These are phyloP conservation scores for Willowsia nigromaculata DNA, from an alignment of 2,888 invertebrate genomes.

Conservation along the genomic window DNA sequence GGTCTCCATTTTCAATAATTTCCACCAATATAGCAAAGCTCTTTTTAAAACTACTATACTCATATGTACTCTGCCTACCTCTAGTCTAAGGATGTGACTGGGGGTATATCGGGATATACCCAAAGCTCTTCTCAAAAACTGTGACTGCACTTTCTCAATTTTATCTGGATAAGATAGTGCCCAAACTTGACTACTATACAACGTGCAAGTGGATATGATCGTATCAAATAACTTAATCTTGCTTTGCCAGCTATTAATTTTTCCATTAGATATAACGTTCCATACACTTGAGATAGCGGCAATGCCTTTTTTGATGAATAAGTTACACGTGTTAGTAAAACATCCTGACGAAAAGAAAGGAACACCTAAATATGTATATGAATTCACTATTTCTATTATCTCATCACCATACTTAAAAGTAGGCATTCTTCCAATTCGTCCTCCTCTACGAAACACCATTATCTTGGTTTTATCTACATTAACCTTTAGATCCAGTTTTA, in stretches of 20 bases:
- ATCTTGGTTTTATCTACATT: slow-evolving; percentile 69
- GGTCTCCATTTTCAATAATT: not conserved
- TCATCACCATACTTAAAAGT: not conserved
- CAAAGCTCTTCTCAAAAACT: not conserved
- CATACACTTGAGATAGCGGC: not conserved
- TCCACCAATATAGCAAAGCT: not conserved
- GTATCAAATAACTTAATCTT: slow-evolving; percentile 30
- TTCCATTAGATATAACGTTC: not conserved
- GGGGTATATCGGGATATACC: too few species aligned
- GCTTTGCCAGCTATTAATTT: slow-evolving; percentile 1
- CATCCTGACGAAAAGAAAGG: not conserved
- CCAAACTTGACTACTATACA: slow-evolving; percentile 33
- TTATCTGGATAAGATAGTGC: not conserved
- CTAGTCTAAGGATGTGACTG: not conserved
- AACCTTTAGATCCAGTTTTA: not conserved
- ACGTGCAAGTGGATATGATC: not conserved
- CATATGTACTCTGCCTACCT: not conserved
- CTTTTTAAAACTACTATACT: not conserved
- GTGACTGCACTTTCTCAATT: slow-evolving; percentile 10
- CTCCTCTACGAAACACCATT: slow-evolving; percentile 62
- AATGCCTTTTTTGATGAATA: not conserved
- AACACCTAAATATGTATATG: not conserved
- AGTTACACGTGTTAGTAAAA: not conserved
- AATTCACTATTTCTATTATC: slow-evolving; percentile 7
- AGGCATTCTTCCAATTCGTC: not conserved